Conservation (phyloP, 2,888 invertebrate genomes). For the Agrochola litura region DNA sequence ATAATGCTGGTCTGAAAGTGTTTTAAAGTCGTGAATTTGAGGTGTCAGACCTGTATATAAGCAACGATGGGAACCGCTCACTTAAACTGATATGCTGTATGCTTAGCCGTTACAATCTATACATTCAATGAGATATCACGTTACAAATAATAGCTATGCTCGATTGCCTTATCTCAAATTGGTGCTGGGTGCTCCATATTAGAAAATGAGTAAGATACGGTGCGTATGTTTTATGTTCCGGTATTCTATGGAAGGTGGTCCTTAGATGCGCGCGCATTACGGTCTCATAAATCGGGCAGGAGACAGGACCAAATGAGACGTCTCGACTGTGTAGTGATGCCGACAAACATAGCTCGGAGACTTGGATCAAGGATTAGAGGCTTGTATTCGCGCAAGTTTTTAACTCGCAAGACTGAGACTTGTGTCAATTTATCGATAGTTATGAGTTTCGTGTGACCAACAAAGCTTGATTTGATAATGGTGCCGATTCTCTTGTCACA, state of each 20-base stretch:
- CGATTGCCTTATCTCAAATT: slow-evolving; percentile 35
- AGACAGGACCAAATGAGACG: slow-evolving; percentile 73
- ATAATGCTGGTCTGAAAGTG: not conserved
- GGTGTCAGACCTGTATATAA: not conserved
- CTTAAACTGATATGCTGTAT: not conserved
- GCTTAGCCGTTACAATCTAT: slow-evolving; percentile 16
- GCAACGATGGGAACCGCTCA: slow-evolving; percentile 1
- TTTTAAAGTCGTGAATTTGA: not conserved
- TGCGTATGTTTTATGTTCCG: slow-evolving; percentile 50
- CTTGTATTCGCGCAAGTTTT: slow-evolving; percentile 42
- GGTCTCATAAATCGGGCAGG: slow-evolving; percentile 73
- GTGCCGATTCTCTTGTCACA: too few species aligned
- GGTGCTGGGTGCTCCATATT: slow-evolving; percentile 34
- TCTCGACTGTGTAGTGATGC: slow-evolving; percentile 65
- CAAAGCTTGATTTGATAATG: not conserved
- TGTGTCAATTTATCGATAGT: slow-evolving; percentile 53
- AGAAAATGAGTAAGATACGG: slow-evolving; percentile 51
- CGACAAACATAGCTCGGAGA: slow-evolving; percentile 60
- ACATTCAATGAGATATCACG: slow-evolving; percentile 34
- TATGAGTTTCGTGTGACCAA: slow-evolving; percentile 3
- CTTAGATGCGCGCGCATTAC: slow-evolving; percentile 71
- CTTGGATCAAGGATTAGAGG: slow-evolving; percentile 47
- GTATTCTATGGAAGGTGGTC: slow-evolving; percentile 56
- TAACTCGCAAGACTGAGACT: slow-evolving; percentile 39
- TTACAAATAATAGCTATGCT: slow-evolving; percentile 31